A percentile compares a stretch with the other conserved stretches of the same genome.
Conservation (phyloP, 2,888 invertebrate species). For the Perizoma flavofasciatum region DNA sequence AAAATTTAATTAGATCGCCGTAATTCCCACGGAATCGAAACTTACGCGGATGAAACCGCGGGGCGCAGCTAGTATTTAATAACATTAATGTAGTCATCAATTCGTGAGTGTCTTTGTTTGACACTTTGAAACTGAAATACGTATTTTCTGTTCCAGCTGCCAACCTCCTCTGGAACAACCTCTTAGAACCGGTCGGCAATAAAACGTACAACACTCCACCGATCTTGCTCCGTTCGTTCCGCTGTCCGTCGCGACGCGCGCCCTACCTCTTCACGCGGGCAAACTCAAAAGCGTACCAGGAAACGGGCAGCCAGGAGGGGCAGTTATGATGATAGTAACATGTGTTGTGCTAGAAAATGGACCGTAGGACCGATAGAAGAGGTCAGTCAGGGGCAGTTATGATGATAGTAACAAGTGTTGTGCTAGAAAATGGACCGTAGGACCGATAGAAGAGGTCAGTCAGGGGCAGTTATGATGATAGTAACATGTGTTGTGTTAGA, state of each 20-base stretch:
- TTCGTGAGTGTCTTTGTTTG: too few species aligned
- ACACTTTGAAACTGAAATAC: too few species aligned
- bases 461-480: too few species aligned
- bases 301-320: constrained; percentile 62
- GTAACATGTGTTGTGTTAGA: too few species aligned
- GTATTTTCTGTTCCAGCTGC: constrained; percentile 80
- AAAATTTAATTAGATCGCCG: too few species aligned
- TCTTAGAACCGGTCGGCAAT: constrained; percentile 87
- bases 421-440: too few species aligned
- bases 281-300: constrained; percentile 70
- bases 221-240: constrained; percentile 83
- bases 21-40: too few species aligned
- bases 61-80: too few species aligned
- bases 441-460: not conserved
- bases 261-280: constrained; percentile 87
- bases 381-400: too few species aligned
- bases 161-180: constrained; percentile 89
- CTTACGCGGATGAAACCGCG: too few species aligned
- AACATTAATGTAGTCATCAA: too few species aligned
- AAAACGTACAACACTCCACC: constrained; percentile 84
- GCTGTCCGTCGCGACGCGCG: constrained; percentile 82
- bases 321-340: constrained; percentile 38
- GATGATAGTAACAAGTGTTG: not conserved
- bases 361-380: not conserved
- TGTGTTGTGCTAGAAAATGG: too few species aligned